Evolutionary conservation across 1,140 invertebrate genomes (phyloP).

Genomic region (Pseudomyrmex concolor): DNA sequence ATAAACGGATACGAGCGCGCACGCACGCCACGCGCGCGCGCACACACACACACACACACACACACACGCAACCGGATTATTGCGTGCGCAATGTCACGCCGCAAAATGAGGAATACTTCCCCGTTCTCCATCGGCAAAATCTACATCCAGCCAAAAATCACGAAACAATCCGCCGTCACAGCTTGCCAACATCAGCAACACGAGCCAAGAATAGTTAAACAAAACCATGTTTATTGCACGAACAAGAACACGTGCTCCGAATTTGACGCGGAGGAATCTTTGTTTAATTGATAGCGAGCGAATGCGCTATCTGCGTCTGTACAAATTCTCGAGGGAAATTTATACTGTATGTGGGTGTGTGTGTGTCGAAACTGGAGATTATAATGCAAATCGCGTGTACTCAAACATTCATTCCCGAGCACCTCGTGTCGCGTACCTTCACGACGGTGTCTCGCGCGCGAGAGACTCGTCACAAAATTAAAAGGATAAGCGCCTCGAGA

Average conservation of each 20-base stretch:
- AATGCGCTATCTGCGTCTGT: no score
- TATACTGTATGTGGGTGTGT: no score
- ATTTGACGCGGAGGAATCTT: slow-evolving; percentile 4
- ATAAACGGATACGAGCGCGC: background rate
- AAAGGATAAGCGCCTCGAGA: no score
- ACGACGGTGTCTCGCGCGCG: no score
- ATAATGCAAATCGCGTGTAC: no score
- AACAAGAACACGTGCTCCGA: slow-evolving; percentile 25
- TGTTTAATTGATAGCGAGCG: background rate
- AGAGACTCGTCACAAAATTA: no score
- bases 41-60: background rate
- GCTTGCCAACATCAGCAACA: background rate
- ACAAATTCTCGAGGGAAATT: no score
- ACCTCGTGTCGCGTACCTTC: no score
- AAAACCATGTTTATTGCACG: slow-evolving; percentile 2
- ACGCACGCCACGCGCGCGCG: no score
- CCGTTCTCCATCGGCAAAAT: background rate
- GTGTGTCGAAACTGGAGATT: no score
- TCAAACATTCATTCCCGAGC: no score
- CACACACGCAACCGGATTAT: background rate
- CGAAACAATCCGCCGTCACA: slow-evolving; percentile 27
- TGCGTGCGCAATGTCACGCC: slow-evolving; percentile 26
- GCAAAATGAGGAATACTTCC: background rate
- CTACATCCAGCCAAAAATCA: slow-evolving; percentile 17
- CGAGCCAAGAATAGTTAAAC: slow-evolving; percentile 33